These are phyloP conservation scores for Schizopygopsis malacanthus DNA, from an alignment of 2,797 vertebrate species.

Conservation along the genomic window DNA sequence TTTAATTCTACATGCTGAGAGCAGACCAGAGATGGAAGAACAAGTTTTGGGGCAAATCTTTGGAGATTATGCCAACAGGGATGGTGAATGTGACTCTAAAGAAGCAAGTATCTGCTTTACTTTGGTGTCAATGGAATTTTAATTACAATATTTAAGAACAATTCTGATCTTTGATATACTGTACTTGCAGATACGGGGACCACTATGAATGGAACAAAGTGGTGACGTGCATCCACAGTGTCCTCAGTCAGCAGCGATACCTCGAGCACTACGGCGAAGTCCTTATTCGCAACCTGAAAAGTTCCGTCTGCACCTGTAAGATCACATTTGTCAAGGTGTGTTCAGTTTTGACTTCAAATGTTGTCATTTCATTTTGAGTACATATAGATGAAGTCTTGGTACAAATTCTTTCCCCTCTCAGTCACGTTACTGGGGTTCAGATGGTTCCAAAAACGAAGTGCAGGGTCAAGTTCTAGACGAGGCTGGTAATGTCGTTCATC, in stretches of 20 bases:
- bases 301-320: constrained; percentile 87
- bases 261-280: constrained; percentile 95
- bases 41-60: constrained; percentile 96
- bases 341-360: background rate
- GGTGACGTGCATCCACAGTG: constrained; percentile 94
- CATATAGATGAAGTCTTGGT: background rate
- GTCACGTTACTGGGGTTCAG: constrained; percentile 94
- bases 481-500: constrained; percentile 85
- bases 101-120: constrained; percentile 74
- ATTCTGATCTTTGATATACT: constrained; percentile 18
- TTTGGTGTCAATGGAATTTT: background rate
- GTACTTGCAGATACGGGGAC: constrained; percentile 83
- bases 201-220: constrained; percentile 99
- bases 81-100: constrained; percentile 89
- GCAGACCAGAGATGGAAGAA: constrained; percentile 97
- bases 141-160: background rate
- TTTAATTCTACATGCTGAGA: constrained; percentile 13
- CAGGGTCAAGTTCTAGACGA: constrained; percentile 89
- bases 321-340: constrained; percentile 92
- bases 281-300: constrained; percentile 87
- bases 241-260: constrained; percentile 93
- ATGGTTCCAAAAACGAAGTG: constrained; percentile 85
- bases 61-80: constrained; percentile 92
- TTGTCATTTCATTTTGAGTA: background rate
- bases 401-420: constrained; percentile 57